Percentiles rank a stretch among this genome's conserved stretches.
Conservation (phyloP, 23 tunicate genomes). For the Clavelina lepadiformis region DNA sequence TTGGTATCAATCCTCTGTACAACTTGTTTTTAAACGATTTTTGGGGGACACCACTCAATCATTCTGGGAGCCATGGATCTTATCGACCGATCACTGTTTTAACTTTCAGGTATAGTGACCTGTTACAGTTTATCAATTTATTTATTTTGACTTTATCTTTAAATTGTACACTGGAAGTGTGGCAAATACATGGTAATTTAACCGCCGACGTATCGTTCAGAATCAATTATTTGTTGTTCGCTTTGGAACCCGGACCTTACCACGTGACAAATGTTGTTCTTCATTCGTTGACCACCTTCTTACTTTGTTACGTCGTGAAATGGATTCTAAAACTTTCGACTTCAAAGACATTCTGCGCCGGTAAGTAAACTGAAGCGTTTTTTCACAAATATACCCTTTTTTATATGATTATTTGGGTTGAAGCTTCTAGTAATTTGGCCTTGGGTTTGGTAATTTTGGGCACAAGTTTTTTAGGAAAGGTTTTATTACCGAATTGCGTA, state of each 20-base stretch:
- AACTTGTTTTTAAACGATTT: constrained; percentile 43
- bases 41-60: constrained; percentile 83
- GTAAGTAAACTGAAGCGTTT: constrained; percentile 9
- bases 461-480: no score
- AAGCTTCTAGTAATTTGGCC: no score
- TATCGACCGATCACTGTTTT: constrained; percentile 71
- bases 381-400: no score
- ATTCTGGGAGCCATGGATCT: constrained; percentile 84
- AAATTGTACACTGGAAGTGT: neutral
- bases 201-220: constrained; percentile 13
- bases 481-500: no score
- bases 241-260: constrained; percentile 39
- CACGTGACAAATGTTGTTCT: constrained; percentile 79
- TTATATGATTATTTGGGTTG: no score
- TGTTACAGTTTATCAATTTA: neutral
- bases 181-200: neutral
- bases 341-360: constrained; percentile 13
- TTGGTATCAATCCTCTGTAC: constrained; percentile 8
- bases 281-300: constrained; percentile 51
- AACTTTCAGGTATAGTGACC: constrained; percentile 63
- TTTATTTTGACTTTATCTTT: no score
- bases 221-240: constrained; percentile 44
- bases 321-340: constrained; percentile 2
- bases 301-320: constrained; percentile 46
- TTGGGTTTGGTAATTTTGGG: no score